These are phyloP conservation scores for Climacteris rufus DNA, from an alignment of 2,113 vertebrate genomes.

Conservation along the genomic window DNA sequence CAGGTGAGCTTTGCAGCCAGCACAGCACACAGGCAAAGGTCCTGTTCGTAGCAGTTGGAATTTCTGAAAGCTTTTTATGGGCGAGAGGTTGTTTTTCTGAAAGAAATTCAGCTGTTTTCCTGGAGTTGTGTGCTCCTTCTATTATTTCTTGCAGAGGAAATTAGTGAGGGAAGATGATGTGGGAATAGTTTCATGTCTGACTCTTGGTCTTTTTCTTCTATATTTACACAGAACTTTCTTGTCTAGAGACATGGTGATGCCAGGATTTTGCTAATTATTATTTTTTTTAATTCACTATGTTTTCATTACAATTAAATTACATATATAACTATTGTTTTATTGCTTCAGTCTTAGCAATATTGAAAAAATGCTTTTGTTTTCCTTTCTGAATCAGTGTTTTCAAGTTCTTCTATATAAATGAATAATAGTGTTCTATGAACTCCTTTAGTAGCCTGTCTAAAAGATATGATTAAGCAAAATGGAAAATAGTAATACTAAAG, in stretches of 20 bases:
- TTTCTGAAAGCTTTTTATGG: neutral
- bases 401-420: neutral
- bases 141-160: neutral
- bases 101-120: neutral
- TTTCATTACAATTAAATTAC: neutral
- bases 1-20: neutral
- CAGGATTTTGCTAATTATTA: neutral
- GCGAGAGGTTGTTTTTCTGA: neutral
- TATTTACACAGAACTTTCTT: neutral
- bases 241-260: neutral
- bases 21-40: neutral
- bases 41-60: rapidly evolving
- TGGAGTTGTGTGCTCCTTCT: neutral
- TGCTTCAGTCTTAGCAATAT: neutral
- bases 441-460: neutral
- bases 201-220: neutral
- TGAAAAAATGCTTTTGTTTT: neutral
- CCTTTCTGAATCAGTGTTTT: neutral
- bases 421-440: neutral
- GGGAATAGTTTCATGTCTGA: neutral
- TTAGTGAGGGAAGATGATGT: neutral
- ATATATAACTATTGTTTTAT: neutral
- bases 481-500: neutral
- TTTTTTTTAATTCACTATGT: neutral
- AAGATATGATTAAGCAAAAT: neutral